phyloP scores from a whole-genome alignment of 35 echinoderm and acorn worm genomes.

The Lytechinus pictus region DNA sequence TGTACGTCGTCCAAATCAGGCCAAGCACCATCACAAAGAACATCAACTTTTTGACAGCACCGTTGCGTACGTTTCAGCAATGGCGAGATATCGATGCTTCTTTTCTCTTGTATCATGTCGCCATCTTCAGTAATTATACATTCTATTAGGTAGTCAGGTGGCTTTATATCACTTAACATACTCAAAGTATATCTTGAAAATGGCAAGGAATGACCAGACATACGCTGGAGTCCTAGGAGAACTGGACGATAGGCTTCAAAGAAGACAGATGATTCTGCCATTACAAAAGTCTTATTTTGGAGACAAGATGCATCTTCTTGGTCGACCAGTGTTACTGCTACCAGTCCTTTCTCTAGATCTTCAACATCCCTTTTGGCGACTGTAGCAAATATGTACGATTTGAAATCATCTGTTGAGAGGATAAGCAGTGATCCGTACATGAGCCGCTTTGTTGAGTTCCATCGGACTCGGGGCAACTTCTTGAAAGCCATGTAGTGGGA shows the following conservation, averaged over 20 bases:
- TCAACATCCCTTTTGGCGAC: conserved; percentile 69
- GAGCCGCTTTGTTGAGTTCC: conserved; percentile 78
- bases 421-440: conserved; percentile 84
- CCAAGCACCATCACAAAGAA: conserved; percentile 60
- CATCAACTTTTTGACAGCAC: background rate
- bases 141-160: conserved; percentile 56
- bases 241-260: conserved; percentile 91
- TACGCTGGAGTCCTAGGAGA: conserved; percentile 68
- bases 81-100: background rate
- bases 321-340: conserved; percentile 61
- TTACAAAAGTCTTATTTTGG: conserved; percentile 45
- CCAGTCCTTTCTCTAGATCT: conserved; percentile 39
- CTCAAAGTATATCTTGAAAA: conserved; percentile 67
- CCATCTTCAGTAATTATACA: background rate
- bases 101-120: background rate
- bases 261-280: conserved; percentile 83
- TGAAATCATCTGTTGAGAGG: conserved; percentile 83
- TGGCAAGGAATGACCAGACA: conserved; percentile 58
- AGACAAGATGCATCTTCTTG: background rate
- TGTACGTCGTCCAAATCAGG: conserved; percentile 50
- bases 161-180: background rate
- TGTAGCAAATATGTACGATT: conserved; percentile 74
- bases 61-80: background rate
- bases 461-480: conserved; percentile 51
- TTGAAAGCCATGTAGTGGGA: conserved; percentile 8